A percentile compares a stretch with the other conserved stretches of the same genome.
Conservation (phyloP, 2,113 vertebrate species). For the Tachuris rubrigastra region DNA sequence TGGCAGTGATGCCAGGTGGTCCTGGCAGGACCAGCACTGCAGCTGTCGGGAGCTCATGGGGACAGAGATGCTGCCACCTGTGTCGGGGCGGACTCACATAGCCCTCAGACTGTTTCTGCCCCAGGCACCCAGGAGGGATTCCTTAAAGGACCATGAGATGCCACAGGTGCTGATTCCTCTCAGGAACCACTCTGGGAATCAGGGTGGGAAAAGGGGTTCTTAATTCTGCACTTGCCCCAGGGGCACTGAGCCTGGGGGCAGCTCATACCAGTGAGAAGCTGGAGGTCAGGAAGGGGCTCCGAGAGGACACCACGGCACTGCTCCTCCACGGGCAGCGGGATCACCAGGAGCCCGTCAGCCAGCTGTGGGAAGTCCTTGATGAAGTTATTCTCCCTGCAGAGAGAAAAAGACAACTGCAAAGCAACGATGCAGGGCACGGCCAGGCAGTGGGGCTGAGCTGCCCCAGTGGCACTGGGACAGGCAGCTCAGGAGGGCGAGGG, state of each 20-base stretch:
- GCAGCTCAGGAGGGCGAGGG: neutral
- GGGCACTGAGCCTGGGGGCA: accelerated
- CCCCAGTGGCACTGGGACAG: accelerated
- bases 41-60: neutral
- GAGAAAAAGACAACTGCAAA: slow-evolving; percentile 65
- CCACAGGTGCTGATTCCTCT: neutral
- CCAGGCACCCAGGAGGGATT: neutral
- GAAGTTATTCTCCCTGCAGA: slow-evolving; percentile 95
- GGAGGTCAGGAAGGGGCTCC: slow-evolving; percentile 89
- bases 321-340: slow-evolving; percentile 93
- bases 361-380: slow-evolving; percentile 98
- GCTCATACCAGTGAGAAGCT: slow-evolving; percentile 88
- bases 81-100: neutral
- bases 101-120: neutral
- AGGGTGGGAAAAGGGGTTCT: neutral
- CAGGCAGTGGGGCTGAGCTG: neutral
- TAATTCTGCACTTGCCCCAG: accelerated
- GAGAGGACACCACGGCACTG: slow-evolving; percentile 95
- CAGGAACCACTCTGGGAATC: neutral
- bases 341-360: slow-evolving; percentile 93
- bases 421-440: neutral
- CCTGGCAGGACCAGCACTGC: neutral
- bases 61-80: neutral
- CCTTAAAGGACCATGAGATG: accelerated
- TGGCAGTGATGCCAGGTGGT: accelerated